These are phyloP conservation scores for Gadopsis bispinosus DNA, from an alignment of 2,797 vertebrate genomes.

Conservation along the genomic window DNA sequence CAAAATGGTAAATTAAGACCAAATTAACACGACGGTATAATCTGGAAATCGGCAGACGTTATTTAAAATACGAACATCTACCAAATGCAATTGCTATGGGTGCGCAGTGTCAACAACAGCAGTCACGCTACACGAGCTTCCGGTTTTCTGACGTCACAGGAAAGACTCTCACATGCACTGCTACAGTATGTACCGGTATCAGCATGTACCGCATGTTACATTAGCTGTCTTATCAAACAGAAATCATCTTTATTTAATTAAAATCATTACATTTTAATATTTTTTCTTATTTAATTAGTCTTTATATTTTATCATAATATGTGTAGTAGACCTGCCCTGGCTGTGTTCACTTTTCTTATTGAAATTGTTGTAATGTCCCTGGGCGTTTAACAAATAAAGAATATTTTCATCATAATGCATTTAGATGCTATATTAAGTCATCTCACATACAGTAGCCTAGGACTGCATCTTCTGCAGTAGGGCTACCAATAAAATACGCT, in stretches of 20 bases:
- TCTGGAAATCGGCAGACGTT: rapidly evolving
- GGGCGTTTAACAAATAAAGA: too few species aligned
- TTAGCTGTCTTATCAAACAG: background rate
- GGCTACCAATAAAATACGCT: background rate
- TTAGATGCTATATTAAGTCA: background rate
- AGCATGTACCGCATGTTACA: background rate
- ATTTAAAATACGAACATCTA: background rate
- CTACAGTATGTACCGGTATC: too few species aligned
- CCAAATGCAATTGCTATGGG: background rate
- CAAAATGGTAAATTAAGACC: background rate
- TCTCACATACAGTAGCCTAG: background rate
- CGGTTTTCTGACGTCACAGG: constrained; percentile 62
- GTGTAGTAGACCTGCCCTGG: background rate
- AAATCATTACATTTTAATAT: background rate
- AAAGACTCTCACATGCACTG: background rate
- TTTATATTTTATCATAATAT: background rate
- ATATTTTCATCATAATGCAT: too few species aligned
- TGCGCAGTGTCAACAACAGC: constrained; percentile 70
- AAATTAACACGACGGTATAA: background rate
- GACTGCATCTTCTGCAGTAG: background rate
- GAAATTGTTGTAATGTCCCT: background rate
- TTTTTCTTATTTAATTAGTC: background rate
- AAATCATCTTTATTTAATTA: background rate
- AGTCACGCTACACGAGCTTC: constrained; percentile 50
- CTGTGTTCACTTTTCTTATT: background rate